Base-by-base conservation (phyloP, 2,797 vertebrate genomes). In the Gobio occitaniae region DNA sequence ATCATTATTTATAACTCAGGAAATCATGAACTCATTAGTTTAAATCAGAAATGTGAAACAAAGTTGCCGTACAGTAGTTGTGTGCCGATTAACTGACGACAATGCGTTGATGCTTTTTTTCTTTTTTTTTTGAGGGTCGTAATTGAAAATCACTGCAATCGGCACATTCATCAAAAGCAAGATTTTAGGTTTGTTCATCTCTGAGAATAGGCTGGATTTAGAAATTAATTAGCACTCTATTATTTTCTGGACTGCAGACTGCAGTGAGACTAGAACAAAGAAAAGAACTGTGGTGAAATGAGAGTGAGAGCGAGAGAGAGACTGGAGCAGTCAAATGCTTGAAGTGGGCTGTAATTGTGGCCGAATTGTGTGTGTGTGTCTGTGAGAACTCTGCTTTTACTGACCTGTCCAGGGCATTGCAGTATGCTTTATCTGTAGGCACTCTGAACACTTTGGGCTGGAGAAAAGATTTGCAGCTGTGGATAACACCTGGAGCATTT, bases 151-250 rank as follows among this genome's bases (percentile, higher is more conserved):
- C 36, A 47, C 19, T 74, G 82, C 86, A 90, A 89, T 91, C 88
- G 86, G 87, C 88, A 88, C 77, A 88, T 91, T 86, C 86, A 89
- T 90, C 83, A 88, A 82, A 89, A 87, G 50, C 21, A 12, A 85
- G 88, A 91, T 86, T 84, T 83, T 71, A 86, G 90, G 78, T 83
- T 87, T 86, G 86, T 84, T 90, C 86, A 48, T 88, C 86, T 88
- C 82, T 86, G 87, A 89, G 89, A 92, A 91, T 88, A 88, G 87
- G 88, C 86, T 87, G 84, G 83, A 90, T 89, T 91, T 91, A 87
- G 88, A 89, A 90, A 89, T 89, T 86, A 87, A 90, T 92, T 88
- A 90, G 84, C 71, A 59, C 76, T 84, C 41, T 72, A 81, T 85
- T 80, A 76, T 89, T 88, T 87, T 85, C 70, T 82, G 72, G 83